Base-by-base conservation (phyloP, 1,140 invertebrate species). In the Drosophila willistoni region DNA sequence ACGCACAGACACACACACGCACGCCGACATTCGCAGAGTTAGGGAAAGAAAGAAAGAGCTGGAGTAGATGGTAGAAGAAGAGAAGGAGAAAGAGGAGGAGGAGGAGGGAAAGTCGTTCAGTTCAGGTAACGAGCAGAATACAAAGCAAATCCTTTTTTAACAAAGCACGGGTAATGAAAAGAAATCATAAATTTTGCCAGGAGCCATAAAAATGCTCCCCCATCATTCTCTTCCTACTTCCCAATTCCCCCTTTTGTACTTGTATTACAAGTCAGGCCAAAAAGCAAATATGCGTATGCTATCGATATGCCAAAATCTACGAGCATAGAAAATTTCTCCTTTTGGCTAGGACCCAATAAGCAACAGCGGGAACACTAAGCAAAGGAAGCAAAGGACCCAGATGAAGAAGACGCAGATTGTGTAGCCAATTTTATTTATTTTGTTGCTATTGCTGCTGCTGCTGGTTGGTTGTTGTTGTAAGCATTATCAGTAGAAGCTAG, bases 141-240 rank as follows among this genome's bases (percentile, higher is more conserved):
- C 75, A 82, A 79, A 75, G 81, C 68, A 87, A 86, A 89, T 87
- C 84, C 84, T 82, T 87, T 87, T 74, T 76, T 73, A 78, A 84
- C 82, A 86, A 84, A 82, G 76, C 44, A 51, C 44, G 63, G 61
- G 13, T n/a, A 56, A 33, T 83, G 79, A 77, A 73, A 81, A 72
- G 84, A 83, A 87, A 83, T 83, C 83, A 87, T 87, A 87, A 89
- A 89, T 87, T 84, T 89, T 81, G 84, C 83, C 80, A 84, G 80
- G 71, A 87, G 84, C 80, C 84, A 87, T 87, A 87, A 89, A 87
- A 85, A 82, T 78, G 75, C 42, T 63, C 76, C 61, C 73, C 70
- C 63, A 19, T 34, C 17, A 13, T 17, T 17, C 14, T 47, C 44
- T 9, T 9, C 14, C 0, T 51, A 10, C 10, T 22, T 47, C 2